A percentile compares a stretch with the other conserved stretches of the same genome.
phyloP scores from a whole-genome alignment of 2,797 vertebrate genomes.

The Leptodactylus fallax region DNA sequence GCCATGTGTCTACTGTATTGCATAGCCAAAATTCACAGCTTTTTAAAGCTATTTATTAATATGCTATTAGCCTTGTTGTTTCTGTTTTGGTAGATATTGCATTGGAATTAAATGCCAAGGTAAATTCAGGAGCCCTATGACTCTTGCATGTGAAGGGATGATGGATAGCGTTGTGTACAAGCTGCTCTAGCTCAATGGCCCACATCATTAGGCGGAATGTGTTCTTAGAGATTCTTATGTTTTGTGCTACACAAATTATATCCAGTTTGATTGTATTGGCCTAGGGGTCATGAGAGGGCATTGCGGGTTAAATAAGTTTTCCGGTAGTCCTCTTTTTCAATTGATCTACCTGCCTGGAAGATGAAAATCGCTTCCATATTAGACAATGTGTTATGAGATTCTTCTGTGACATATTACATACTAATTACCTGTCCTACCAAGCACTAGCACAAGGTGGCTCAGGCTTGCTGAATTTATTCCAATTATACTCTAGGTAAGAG shows the following conservation, averaged over 20 bases:
- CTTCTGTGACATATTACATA: slow-evolving; percentile 1
- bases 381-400: slow-evolving; percentile 19
- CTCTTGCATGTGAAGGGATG: slow-evolving; percentile 19
- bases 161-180: slow-evolving; percentile 43
- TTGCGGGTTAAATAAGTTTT: slow-evolving; percentile 27
- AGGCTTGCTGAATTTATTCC: slow-evolving; percentile 5
- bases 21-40: no score
- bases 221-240: slow-evolving; percentile 21
- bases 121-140: neutral
- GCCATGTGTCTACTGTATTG: no score
- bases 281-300: slow-evolving; percentile 22
- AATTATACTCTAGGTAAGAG: neutral
- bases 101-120: neutral
- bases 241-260: slow-evolving; percentile 43
- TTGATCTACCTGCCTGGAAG: slow-evolving; percentile 29
- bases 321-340: slow-evolving; percentile 10
- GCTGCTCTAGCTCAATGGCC: slow-evolving; percentile 40
- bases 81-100: neutral
- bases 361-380: slow-evolving; percentile 12
- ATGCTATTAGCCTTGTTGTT: neutral
- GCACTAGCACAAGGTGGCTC: slow-evolving; percentile 14
- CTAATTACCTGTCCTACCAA: slow-evolving; percentile 24
- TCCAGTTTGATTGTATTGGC: slow-evolving; percentile 49
- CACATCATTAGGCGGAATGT: slow-evolving; percentile 20
- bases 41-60: no score